phyloP scores from a whole-genome alignment of 2,797 vertebrate species.

The Brotula barbata region DNA sequence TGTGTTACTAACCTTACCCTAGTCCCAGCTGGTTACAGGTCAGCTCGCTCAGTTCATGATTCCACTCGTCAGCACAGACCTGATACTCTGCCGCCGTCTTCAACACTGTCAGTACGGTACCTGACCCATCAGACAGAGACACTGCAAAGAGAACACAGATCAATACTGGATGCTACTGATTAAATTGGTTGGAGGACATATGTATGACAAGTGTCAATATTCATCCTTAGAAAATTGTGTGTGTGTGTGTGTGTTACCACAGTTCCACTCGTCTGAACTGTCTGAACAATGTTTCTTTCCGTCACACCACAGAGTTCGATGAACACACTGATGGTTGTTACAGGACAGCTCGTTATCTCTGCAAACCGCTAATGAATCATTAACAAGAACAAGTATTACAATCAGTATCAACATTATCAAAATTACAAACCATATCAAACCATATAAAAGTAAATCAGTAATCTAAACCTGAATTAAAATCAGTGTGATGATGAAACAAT shows the following conservation, averaged over 20 bases:
- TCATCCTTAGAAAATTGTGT: too few species aligned
- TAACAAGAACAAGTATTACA: too few species aligned
- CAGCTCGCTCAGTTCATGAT: constrained; percentile 82
- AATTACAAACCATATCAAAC: too few species aligned
- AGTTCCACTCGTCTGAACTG: constrained; percentile 94
- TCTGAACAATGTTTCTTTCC: constrained; percentile 87
- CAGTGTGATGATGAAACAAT: too few species aligned
- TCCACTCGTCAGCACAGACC: constrained; percentile 93
- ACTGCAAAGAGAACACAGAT: constrained; percentile 68
- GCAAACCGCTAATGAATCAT: constrained; percentile 74
- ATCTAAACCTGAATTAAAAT: too few species aligned
- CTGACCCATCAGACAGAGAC: constrained; percentile 77
- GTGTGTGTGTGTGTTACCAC: constrained; percentile 75
- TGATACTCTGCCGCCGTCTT: constrained; percentile 83
- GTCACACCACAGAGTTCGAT: constrained; percentile 88
- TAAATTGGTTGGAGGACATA: too few species aligned
- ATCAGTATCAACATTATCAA: too few species aligned
- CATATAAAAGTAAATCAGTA: too few species aligned
- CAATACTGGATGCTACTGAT: too few species aligned
- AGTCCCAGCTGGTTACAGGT: constrained; percentile 94
- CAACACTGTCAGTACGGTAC: constrained; percentile 81
- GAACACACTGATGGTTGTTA: constrained; percentile 88
- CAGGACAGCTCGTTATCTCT: constrained; percentile 85
- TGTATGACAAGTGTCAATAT: too few species aligned
- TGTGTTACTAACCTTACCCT: constrained; percentile 95